These are phyloP conservation scores for Lasiurus borealis DNA, from an alignment of 2,113 vertebrate species.

Conservation along the genomic window DNA sequence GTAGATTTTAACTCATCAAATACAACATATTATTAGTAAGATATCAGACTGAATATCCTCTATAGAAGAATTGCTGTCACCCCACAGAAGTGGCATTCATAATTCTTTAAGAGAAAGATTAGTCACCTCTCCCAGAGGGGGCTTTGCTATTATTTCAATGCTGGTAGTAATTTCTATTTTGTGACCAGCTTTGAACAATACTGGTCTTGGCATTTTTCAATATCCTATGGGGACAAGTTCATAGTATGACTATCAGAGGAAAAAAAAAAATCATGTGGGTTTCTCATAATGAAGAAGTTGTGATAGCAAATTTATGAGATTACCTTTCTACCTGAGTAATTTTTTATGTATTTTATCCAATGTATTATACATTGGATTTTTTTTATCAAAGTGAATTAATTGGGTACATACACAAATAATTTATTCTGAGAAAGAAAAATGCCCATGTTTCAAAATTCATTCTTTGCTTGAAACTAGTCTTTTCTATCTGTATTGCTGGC, in stretches of 20 bases:
- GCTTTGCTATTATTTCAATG: not conserved
- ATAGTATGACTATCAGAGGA: not conserved
- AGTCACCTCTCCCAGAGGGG: not conserved
- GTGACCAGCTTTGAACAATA: not conserved
- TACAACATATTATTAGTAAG: not conserved
- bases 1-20: not conserved
- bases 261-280: not conserved
- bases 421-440: not conserved
- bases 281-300: not conserved
- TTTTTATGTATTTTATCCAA: not conserved
- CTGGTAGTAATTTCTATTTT: not conserved
- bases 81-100: fast-evolving
- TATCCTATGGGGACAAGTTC: not conserved
- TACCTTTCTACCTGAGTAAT: not conserved
- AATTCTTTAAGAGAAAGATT: not conserved
- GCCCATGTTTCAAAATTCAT: no score
- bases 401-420: not conserved
- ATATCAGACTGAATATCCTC: not conserved
- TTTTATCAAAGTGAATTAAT: constrained; percentile 36
- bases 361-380: not conserved
- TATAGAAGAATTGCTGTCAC: not conserved
- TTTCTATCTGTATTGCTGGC: no score
- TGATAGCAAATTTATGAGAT: not conserved
- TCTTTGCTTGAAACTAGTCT: no score
- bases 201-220: not conserved